A percentile compares a stretch with the other conserved stretches of the same genome.
These are phyloP conservation scores for Rotaria macrura DNA, from an alignment of 2,888 invertebrate species.

Conservation along the genomic window DNA sequence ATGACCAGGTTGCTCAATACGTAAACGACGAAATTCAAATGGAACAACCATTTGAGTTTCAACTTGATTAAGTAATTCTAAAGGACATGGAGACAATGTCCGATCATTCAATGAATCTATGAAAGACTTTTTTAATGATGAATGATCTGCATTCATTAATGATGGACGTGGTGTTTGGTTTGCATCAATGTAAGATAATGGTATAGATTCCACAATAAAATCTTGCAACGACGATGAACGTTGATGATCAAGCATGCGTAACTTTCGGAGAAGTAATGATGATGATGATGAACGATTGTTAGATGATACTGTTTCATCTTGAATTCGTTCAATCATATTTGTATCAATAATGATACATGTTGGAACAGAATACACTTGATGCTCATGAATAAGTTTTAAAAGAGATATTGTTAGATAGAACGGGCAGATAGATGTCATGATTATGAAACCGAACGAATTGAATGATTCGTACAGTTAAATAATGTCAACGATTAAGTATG, in stretches of 20 bases:
- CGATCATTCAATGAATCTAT: not conserved
- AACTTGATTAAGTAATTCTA: not conserved
- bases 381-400: not conserved
- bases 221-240: not conserved
- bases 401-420: not conserved
- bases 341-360: conserved; percentile 18
- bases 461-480: not conserved
- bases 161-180: not conserved
- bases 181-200: not conserved
- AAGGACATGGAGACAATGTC: not conserved
- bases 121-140: not conserved
- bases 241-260: not conserved
- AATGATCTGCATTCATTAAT: not conserved
- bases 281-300: not conserved
- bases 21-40: conserved; percentile 20
- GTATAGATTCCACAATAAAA: not conserved
- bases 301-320: not conserved
- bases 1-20: conserved; percentile 12
- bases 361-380: not conserved
- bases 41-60: conserved; percentile 8
- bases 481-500: not conserved
- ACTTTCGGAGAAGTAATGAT: not conserved
- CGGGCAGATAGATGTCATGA: not conserved
- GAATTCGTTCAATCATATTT: not conserved
- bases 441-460: not conserved